A percentile compares a stretch with the other conserved stretches of the same genome.
Evolutionary conservation across 1,140 invertebrate species (phyloP).

Genomic region (Bombus superbus): DNA sequence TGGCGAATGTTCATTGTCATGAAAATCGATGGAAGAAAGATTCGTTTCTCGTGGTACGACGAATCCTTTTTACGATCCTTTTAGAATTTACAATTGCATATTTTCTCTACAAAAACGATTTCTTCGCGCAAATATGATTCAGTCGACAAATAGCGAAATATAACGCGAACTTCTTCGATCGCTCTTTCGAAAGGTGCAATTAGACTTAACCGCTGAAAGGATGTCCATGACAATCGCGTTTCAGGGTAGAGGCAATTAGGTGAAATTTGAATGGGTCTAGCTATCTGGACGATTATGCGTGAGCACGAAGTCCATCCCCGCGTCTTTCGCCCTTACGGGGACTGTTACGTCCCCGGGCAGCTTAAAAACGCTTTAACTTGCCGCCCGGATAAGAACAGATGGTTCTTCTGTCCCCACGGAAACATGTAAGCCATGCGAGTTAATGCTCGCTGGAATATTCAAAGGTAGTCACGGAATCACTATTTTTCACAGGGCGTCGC

Average conservation of each 20-base stretch:
- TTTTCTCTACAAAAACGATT: no score
- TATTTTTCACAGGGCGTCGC: constrained; percentile 13
- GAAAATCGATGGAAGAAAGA: no score
- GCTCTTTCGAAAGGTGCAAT: not conserved
- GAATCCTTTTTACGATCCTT: no score
- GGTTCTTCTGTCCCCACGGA: constrained; percentile 14
- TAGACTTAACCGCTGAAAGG: not conserved
- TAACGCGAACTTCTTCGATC: not conserved
- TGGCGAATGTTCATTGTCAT: no score
- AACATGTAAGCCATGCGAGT: constrained; percentile 43
- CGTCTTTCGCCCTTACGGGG: constrained; percentile 21
- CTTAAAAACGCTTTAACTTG: constrained; percentile 61
- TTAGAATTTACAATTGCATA: no score
- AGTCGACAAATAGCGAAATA: not conserved
- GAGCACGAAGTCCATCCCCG: constrained; percentile 29
- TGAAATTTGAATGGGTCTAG: constrained; percentile 42
- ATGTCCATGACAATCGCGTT: constrained; percentile 1
- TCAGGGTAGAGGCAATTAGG: constrained; percentile 43
- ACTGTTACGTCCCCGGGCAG: constrained; percentile 25
- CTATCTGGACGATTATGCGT: constrained; percentile 50
- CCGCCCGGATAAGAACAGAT: constrained; percentile 59
- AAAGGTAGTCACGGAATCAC: constrained; percentile 42
- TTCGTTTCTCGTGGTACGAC: no score
- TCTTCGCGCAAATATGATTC: no score
- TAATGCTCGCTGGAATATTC: constrained; percentile 62